Conservation (phyloP, 2,797 vertebrate genomes). For the Bradypus variegatus region DNA sequence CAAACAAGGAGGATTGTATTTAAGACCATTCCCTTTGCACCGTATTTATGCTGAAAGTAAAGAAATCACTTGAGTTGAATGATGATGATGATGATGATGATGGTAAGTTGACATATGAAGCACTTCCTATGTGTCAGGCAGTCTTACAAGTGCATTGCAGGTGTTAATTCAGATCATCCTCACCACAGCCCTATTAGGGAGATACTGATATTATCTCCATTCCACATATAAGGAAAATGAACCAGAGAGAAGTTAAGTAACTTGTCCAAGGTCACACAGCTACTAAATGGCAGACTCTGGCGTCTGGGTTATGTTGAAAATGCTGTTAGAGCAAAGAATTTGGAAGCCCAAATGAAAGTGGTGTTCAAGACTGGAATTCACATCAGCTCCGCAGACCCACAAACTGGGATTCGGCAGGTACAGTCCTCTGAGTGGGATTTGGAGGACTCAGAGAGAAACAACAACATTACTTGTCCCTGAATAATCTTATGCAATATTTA, state of each 20-base stretch:
- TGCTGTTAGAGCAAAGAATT: neutral
- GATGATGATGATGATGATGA: neutral
- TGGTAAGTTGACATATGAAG: neutral
- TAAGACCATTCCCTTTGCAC: neutral
- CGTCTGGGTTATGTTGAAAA: neutral
- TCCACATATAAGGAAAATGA: neutral
- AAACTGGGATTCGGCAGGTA: neutral
- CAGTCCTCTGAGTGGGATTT: neutral
- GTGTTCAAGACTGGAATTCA: neutral
- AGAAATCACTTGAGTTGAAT: neutral
- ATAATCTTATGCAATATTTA: conserved; percentile 19
- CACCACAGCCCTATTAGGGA: neutral
- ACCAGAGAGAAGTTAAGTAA: neutral
- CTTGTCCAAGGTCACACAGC: neutral
- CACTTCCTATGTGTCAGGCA: neutral
- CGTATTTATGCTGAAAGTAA: neutral
- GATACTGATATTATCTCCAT: neutral
- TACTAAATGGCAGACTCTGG: neutral
- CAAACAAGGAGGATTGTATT: neutral
- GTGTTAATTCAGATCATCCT: neutral
- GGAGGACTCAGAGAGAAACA: neutral
- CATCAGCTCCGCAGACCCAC: neutral
- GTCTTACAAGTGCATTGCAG: neutral
- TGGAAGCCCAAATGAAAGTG: neutral
- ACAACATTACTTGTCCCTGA: neutral